Base-by-base conservation (phyloP, 2,113 vertebrate species). In the Gnathonemus longibarbis region DNA sequence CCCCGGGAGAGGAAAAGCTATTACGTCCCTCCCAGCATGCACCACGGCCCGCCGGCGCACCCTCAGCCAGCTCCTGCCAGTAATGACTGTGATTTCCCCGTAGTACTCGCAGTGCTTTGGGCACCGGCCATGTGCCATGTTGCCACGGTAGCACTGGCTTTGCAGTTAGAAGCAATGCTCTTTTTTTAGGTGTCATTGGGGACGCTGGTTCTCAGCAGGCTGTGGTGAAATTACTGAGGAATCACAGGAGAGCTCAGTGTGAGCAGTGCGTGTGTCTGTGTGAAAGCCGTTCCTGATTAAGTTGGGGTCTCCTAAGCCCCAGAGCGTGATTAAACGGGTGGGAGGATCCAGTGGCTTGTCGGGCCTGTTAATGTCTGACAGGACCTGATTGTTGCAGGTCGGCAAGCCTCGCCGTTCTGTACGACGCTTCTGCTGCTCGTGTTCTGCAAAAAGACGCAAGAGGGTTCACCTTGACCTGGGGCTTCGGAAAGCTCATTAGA, bases 1-100 rank as follows among this genome's bases (percentile, higher is more conserved):
- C 85, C n/a, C 85, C 24, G 15, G 85, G 49, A 87, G 85, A 52
- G 85, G 85, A 87, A 87, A 87, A 27, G 85, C 85, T 53, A 87
- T 87, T 53, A 35, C 49, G 13, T 39, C 50, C 50, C 45, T 86
- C 50, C 85, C 85, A 53, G 50, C 85, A 35, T 87, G 50, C 85
- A 56, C 11, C 31, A 9, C 27, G 31, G 13, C 35, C 27, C 1
- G 10, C 49, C 27, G 15, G 17, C 85, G 1, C 3, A 50, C 84
- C 24, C 46, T 24, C 50, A 39, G 50, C n/a, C 24, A 50, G 85
- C 48, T 31, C 21, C n/a, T 35, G 85, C 50, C 31, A 9, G n/a
- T 53, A 35, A 35, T 17, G 9, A 52, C 46, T 6, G 8, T 52
- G 13, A 49, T 86, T 86, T 50, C n/a, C 46, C 84, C 0, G 39